These are phyloP conservation scores for Anguilla marmorata DNA, from an alignment of 2,797 vertebrate species.

Conservation along the genomic window DNA sequence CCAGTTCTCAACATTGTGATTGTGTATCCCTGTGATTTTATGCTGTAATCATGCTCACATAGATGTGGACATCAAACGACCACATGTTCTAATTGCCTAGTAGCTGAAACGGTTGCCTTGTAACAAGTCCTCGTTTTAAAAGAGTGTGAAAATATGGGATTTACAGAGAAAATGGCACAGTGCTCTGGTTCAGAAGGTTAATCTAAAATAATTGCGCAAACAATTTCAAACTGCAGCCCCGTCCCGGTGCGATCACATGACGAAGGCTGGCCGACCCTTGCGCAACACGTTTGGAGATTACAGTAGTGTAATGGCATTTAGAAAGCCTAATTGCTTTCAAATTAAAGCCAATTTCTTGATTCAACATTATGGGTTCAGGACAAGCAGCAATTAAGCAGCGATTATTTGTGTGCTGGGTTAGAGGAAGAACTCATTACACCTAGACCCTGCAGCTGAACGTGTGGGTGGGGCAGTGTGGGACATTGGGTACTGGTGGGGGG, in stretches of 20 bases:
- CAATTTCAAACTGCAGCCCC: not conserved
- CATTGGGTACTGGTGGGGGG: not conserved
- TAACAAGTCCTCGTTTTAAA: not conserved
- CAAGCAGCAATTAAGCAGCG: constrained; percentile 61
- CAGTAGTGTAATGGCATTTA: constrained; percentile 49
- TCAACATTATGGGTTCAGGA: constrained; percentile 64
- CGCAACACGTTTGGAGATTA: constrained; percentile 28
- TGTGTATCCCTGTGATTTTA: not conserved
- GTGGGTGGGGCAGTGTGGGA: not conserved
- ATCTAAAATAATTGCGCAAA: not conserved
- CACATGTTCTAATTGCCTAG: not conserved
- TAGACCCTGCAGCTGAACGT: constrained; percentile 25
- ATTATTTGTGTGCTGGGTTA: constrained; percentile 62
- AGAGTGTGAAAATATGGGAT: not conserved
- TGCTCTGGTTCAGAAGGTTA: not conserved
- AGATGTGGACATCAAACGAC: not conserved
- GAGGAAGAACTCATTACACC: constrained; percentile 50
- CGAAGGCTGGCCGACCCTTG: not conserved
- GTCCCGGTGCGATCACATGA: not conserved
- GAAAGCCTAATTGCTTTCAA: constrained; percentile 65
- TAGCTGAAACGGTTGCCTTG: not conserved
- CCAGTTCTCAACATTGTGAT: constrained; percentile 6
- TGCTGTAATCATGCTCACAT: not conserved
- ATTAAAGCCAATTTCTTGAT: constrained; percentile 63
- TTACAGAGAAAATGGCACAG: not conserved